Evolutionary conservation across 1,140 invertebrate species (phyloP).

Genomic region (Brevipalpus yothersi): DNA sequence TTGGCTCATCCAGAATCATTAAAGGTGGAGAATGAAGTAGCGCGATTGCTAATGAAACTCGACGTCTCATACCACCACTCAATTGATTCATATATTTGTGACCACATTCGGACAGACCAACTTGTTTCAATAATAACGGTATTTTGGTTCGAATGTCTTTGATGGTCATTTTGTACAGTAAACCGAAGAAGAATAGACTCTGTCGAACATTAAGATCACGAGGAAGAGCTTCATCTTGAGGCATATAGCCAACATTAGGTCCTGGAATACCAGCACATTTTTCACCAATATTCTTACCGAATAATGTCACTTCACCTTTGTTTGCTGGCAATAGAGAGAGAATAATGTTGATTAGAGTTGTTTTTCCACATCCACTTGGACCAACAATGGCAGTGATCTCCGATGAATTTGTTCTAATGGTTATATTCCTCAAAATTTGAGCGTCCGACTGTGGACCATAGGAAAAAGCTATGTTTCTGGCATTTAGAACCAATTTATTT

Average conservation of each 20-base stretch:
- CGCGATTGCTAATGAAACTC: not conserved
- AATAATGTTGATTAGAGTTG: slow-evolving; percentile 7
- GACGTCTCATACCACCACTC: not conserved
- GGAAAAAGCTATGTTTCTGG: too few relatives aligned
- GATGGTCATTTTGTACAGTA: slow-evolving; percentile 58
- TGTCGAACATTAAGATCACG: slow-evolving; percentile 79
- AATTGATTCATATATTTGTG: not conserved
- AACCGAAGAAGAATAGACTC: slow-evolving; percentile 82
- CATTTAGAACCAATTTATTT: too few relatives aligned
- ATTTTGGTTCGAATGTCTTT: slow-evolving; percentile 30
- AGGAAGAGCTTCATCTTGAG: slow-evolving; percentile 52
- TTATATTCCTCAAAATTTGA: too few relatives aligned
- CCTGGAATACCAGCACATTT: slow-evolving; percentile 10
- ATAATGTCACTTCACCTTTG: slow-evolving; percentile 3
- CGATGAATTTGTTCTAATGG: too few relatives aligned
- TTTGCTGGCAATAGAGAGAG: slow-evolving; percentile 2
- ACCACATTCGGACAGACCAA: slow-evolving; percentile 44
- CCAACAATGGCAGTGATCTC: slow-evolving; percentile 14
- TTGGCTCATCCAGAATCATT: not conserved
- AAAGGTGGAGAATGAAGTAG: not conserved
- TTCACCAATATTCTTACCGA: slow-evolving; percentile 16
- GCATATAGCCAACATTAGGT: slow-evolving; percentile 12
- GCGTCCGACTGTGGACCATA: too few relatives aligned
- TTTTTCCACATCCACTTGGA: slow-evolving; percentile 16
- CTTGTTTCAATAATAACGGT: slow-evolving; percentile 61